These are phyloP conservation scores for Busseola fusca DNA, from an alignment of 2,888 invertebrate species.

Conservation along the genomic window DNA sequence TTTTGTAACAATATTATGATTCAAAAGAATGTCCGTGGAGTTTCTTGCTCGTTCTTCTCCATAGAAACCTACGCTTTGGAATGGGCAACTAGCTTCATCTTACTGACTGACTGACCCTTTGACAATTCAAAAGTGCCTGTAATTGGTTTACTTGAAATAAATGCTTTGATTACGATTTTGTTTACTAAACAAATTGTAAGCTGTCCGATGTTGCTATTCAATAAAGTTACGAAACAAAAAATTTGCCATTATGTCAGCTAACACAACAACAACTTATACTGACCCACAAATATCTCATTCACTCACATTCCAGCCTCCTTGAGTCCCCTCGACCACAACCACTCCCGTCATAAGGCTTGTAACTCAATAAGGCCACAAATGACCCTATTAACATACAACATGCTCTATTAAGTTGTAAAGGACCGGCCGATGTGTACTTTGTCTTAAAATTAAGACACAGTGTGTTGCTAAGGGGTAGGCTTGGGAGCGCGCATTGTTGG, in stretches of 20 bases:
- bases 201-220: too few species aligned
- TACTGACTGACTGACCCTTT: too few species aligned
- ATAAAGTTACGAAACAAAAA: neutral
- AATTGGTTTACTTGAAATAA: too few species aligned
- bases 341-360: neutral
- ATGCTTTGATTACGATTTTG: too few species aligned
- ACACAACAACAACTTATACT: neutral
- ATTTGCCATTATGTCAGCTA: neutral
- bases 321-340: neutral
- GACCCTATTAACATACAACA: constrained; percentile 33
- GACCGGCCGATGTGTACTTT: constrained; percentile 34
- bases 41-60: too few species aligned
- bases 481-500: neutral
- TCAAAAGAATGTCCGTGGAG: too few species aligned
- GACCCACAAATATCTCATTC: neutral
- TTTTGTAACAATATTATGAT: too few species aligned
- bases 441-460: constrained; percentile 29
- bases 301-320: neutral
- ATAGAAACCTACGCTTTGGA: too few species aligned
- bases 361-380: constrained; percentile 22
- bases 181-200: too few species aligned
- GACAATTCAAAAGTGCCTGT: too few species aligned
- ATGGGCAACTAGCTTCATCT: too few species aligned
- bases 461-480: constrained; percentile 3
- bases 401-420: constrained; percentile 41